Evolutionary conservation across 2,113 vertebrate species (phyloP).

Genomic region (Solea senegalensis): DNA sequence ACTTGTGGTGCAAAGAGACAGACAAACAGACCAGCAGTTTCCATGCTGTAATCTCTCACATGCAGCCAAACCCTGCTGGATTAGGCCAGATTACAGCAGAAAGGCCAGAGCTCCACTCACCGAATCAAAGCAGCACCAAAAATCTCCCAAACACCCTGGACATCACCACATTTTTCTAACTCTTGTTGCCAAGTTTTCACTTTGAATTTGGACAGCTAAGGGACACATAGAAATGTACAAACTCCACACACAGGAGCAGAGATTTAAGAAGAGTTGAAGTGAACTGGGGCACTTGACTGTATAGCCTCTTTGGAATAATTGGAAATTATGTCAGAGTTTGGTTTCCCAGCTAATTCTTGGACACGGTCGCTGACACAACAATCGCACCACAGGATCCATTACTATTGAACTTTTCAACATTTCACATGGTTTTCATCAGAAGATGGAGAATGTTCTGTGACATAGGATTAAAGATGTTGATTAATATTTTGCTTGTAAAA

Average conservation of each 20-base stretch:
- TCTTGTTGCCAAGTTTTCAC: neutral
- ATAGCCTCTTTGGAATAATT: no score
- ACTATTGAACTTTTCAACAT: no score
- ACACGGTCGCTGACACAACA: neutral
- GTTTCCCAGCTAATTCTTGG: neutral
- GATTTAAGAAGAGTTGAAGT: neutral
- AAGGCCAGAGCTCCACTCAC: conserved; percentile 25
- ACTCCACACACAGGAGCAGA: neutral
- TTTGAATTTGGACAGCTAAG: no score
- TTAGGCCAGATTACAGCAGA: conserved; percentile 71
- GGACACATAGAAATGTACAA: neutral
- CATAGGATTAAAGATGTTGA: no score
- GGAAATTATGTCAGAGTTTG: neutral
- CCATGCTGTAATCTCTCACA: conserved; percentile 58
- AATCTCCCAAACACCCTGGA: conserved; percentile 35
- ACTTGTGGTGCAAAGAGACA: conserved; percentile 2
- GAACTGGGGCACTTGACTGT: neutral
- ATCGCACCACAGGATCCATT: no score
- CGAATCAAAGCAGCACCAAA: conserved; percentile 47
- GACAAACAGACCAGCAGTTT: conserved; percentile 19
- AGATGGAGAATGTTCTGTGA: no score
- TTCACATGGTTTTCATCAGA: no score
- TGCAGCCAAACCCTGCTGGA: conserved; percentile 61
- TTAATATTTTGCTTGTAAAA: no score
- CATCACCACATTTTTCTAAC: conserved; percentile 20